Evolutionary conservation across 2,113 vertebrate genomes (phyloP).

Genomic region (Platycercus adscitus): DNA sequence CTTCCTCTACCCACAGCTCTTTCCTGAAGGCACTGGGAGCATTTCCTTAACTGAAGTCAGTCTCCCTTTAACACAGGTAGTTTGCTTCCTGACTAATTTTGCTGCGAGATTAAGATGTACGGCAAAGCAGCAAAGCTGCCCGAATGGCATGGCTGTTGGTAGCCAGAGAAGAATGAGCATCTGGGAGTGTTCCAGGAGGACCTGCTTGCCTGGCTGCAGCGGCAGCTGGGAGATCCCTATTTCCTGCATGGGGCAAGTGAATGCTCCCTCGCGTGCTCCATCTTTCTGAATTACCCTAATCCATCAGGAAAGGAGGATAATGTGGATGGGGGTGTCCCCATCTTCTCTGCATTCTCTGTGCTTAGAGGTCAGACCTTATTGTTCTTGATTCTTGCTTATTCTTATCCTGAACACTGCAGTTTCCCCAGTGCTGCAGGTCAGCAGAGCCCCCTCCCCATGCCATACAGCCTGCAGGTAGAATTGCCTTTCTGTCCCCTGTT

Average conservation of each 20-base stretch:
- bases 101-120: neutral
- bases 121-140: neutral
- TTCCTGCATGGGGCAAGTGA: neutral
- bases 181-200: neutral
- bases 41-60: neutral
- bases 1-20: neutral
- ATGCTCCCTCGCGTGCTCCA: neutral
- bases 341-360: neutral
- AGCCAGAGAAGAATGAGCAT: neutral
- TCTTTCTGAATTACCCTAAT: neutral
- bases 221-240: neutral
- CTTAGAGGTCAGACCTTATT: neutral
- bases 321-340: fast-evolving
- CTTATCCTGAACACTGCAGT: neutral
- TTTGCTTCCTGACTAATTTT: neutral
- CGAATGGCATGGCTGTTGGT: fast-evolving
- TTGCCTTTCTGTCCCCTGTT: neutral
- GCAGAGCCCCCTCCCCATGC: neutral
- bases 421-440: neutral
- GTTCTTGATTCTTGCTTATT: neutral
- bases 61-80: neutral
- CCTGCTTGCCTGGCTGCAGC: neutral
- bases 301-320: neutral
- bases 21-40: neutral
- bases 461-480: neutral